Base-by-base conservation (phyloP, 2,113 vertebrate genomes). In the Cygnus atratus region DNA sequence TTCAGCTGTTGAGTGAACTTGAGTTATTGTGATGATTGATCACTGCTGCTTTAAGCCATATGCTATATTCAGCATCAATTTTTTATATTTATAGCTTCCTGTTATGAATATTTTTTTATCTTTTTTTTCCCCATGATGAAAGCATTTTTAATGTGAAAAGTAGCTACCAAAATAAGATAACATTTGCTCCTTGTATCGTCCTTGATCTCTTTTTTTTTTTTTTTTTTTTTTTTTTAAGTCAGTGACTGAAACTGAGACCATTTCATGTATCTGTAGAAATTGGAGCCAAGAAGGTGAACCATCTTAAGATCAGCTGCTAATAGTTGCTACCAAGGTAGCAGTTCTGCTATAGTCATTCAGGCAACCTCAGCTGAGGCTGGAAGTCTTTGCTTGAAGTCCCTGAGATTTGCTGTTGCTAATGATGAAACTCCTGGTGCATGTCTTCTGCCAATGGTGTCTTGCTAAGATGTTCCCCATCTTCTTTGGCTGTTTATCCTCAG, bases 11-110 rank as follows among this genome's bases (percentile, higher is more conserved):
- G 25, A 63, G 73, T 88, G 82, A 83, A 88, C 43, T 90, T 95
- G 81, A 92, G 31, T 96, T 93, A 93, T 83, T 92, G 79, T 82
- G 54, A 68, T 94, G 90, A 96, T 80, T 92, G 93, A 91, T 96
- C 54, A 55, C 78, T 84, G 71, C 73, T 80, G 19, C 90, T 94
- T 91, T 90, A 92, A 92, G 72, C 76, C 66, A 72, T 90, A 74
- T 78, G 76, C 87, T 72, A 29, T 87, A 83, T 91, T 87, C 84
- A 83, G 55, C 62, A 57, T 63, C 68, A 80, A 31, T 93, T 88
- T 95, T 95, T 95, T 92, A 66, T 90, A 83, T 91, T 96, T 93
- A 78, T 71, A 44, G 29, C 39, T 91, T 94, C 77, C 73, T 79
- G 17, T 50, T 67, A 46, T 88, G 44, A 85, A 84, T 72, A 81